Base-by-base conservation (phyloP, 2,113 vertebrate species). In the Cryptoleucopteryx plumbea region DNA sequence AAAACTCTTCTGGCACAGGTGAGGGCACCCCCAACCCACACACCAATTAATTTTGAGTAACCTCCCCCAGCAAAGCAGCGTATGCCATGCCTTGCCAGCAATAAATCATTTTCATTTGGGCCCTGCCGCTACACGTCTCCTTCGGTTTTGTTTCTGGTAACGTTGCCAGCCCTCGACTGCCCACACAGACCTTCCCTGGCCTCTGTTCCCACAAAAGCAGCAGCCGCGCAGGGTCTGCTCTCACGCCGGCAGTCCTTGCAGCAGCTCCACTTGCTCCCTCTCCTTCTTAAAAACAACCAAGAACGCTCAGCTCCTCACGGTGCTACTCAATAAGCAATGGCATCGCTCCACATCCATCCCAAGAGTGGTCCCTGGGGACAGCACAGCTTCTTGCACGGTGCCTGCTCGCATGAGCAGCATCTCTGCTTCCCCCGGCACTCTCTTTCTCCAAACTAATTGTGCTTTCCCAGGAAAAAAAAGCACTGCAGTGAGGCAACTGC, bases 301-400 rank as follows among this genome's bases (percentile, higher is more conserved):
- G 19, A 86, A 21, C 1, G 0, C 45, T 47, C 67, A 79, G 45
- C n/a, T 83, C 20, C 34, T 4, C 7, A 3, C 12, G 40, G 36
- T 0, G 0, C 17, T 67, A 47, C 63, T 55, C 1, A 0, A 0
- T 20, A 38, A 21, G 42, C 0, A 0, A 65, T 7, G 42, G 59
- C 42, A 74, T 1, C 1, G 0, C 14, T 43, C 40, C 75, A 65
- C 0, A 0, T 65, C 38, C 81, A 52, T 19, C 26, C 45, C 2
- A 0, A 48, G 40, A 27, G 40, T 5, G 4, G 8, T 52, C 65
- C 88, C 47, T 0, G 0, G 19, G 80, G 47, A 47, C 40, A 77
- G 66, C 59, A 74, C n/a, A 45, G 59, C 43, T 79, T 56, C 50
- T 74, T 27, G 15, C 45, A 23, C 25, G 26, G 52, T 1, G 6